Percentiles rank a stretch among this genome's conserved stretches.
phyloP scores from a whole-genome alignment of 2,888 invertebrate genomes.

The Dione juno region DNA sequence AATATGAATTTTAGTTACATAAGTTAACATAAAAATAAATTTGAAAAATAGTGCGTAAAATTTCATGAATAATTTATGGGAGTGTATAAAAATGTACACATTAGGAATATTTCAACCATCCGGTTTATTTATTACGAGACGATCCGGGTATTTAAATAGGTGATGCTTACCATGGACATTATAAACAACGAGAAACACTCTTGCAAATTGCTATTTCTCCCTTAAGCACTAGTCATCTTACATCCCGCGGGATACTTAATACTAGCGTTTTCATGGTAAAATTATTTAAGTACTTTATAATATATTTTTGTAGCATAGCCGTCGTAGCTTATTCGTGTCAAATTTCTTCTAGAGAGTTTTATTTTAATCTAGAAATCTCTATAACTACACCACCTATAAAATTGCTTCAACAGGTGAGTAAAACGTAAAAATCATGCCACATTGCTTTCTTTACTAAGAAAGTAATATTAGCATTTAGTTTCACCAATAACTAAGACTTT shows the following conservation, averaged over 20 bases:
- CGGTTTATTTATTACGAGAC: not conserved
- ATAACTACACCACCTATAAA: too few species aligned
- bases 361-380: too few species aligned
- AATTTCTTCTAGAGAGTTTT: too few species aligned
- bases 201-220: conserved; percentile 38
- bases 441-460: too few species aligned
- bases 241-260: conserved; percentile 30
- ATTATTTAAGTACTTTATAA: not conserved
- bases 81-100: not conserved
- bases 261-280: conserved; percentile 8
- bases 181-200: conserved; percentile 37
- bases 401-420: too few species aligned
- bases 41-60: not conserved
- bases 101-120: not conserved
- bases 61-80: not conserved
- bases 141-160: conserved; percentile 29
- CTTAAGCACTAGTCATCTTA: conserved; percentile 34
- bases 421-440: too few species aligned
- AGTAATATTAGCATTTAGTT: too few species aligned
- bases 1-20: not conserved
- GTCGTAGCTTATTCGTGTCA: not conserved
- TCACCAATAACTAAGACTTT: too few species aligned
- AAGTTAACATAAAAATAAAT: conserved; percentile 6
- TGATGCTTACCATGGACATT: conserved; percentile 29
- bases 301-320: not conserved